Evolutionary conservation across 2,113 vertebrate species (phyloP).

Genomic region (Varanus komodoensis): DNA sequence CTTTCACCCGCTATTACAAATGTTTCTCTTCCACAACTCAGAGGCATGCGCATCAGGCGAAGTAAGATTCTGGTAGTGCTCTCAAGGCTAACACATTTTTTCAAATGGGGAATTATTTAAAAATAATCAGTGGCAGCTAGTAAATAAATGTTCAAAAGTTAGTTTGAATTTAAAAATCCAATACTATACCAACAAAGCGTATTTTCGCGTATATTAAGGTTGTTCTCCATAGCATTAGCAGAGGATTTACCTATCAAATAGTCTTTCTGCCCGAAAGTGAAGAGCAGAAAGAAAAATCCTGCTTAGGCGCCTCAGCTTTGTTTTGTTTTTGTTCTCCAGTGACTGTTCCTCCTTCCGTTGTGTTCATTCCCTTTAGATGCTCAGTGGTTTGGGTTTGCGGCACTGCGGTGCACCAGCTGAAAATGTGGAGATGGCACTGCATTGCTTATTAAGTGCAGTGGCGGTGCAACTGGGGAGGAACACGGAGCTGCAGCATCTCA

Average conservation of each 20-base stretch:
- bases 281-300: slow-evolving; percentile 12
- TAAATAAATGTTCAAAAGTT: background rate
- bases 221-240: background rate
- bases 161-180: background rate
- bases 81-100: too few species aligned
- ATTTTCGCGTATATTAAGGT: background rate
- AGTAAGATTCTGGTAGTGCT: too few species aligned
- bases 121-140: background rate
- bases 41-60: background rate
- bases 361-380: background rate
- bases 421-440: background rate
- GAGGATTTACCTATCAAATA: background rate
- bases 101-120: background rate
- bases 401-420: slow-evolving; percentile 7
- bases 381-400: background rate
- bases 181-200: background rate
- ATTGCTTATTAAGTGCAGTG: slow-evolving; percentile 30
- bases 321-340: too few species aligned
- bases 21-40: background rate
- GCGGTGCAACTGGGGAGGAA: background rate
- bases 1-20: background rate
- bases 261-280: background rate
- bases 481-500: background rate
- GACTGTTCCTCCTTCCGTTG: background rate
- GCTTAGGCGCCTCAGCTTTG: background rate